Evolutionary conservation across 2,797 vertebrate species (phyloP), one percentile per base, ranked within the genome.

Genomic region (Pipistrellus pygmaeus): DNA sequence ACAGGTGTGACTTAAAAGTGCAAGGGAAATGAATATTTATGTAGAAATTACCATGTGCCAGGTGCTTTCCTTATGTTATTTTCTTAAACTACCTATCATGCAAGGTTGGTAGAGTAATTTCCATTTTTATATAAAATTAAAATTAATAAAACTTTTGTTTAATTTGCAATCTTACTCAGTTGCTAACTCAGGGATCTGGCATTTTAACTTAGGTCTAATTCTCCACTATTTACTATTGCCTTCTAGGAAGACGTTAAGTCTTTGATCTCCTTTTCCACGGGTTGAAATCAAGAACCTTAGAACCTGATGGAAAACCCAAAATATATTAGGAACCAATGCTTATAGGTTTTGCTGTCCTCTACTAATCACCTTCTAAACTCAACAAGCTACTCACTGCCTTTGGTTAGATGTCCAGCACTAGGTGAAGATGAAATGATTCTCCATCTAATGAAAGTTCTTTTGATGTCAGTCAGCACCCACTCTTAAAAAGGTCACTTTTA

Each of bases 401-500:
- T 72, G 55, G 18, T 72, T 78, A 90, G 18, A 78, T 84, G 6
- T 32, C 25, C 57, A 93, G 51, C 4, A 8, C 10, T 35, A n/a
- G 15, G 46, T 21, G 32, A 27, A 82, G 64, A 81, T 89, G 15
- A 92, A 86, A 78, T 64, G 23, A 75, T 68, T 78, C 35, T 88
- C 32, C 62, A 57, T 48, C 78, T 95, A 85, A 97, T 53, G 90
- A 44, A 82, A 90, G 38, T 81, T 80, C 25, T 27, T 88, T 95
- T 90, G 71, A 92, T 92, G 23, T 32, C 25, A 88, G 17, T 88
- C 85, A 87, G 44, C 4, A 81, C 2, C 0, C 27, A 91, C 25
- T 89, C 82, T 82, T 81, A n/a, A 92, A 85, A 66, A 94, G 93
- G 68, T 83, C 72, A 95, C 91, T 95, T 89, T 80, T 86, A 91